Evolutionary conservation across 2,113 vertebrate species (phyloP).

Genomic region (Tupaia tana): DNA sequence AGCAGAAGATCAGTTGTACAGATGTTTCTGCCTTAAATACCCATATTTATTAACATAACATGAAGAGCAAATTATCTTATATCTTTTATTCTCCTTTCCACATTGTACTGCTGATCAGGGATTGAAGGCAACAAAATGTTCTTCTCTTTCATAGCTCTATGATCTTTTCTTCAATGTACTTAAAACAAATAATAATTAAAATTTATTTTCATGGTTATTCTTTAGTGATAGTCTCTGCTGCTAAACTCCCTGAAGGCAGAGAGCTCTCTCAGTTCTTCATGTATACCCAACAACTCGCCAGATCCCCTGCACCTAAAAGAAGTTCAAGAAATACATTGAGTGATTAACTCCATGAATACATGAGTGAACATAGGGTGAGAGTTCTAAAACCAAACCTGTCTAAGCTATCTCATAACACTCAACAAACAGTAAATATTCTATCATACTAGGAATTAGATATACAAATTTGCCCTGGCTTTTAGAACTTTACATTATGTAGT

Average conservation of each 20-base stretch:
- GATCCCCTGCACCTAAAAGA: not conserved
- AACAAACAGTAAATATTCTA: not conserved
- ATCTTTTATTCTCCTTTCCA: not conserved
- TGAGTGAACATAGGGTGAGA: not conserved
- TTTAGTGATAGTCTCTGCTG: not conserved
- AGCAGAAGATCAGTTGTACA: conserved; percentile 40
- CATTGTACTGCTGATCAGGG: not conserved
- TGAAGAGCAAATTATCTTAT: conserved; percentile 1
- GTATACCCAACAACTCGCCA: not conserved
- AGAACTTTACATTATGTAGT: not conserved
- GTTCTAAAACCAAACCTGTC: conserved; percentile 45
- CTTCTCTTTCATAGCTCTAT: conserved; percentile 17
- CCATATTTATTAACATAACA: conserved; percentile 22
- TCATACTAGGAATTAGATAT: not conserved
- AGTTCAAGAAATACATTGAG: conserved; percentile 34
- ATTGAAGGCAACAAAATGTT: not conserved
- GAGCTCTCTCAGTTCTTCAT: not conserved
- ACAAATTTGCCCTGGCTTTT: not conserved
- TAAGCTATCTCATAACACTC: conserved; percentile 6
- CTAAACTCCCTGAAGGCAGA: not conserved
- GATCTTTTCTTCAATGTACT: conserved; percentile 22
- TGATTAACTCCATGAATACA: not conserved
- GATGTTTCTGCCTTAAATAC: not conserved
- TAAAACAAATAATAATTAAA: conserved; percentile 32
- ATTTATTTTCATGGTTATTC: conserved; percentile 17